Evolutionary conservation across 2,797 vertebrate species (phyloP), one percentile per base, ranked within the genome.

Genomic region (Valencia hispanica): DNA sequence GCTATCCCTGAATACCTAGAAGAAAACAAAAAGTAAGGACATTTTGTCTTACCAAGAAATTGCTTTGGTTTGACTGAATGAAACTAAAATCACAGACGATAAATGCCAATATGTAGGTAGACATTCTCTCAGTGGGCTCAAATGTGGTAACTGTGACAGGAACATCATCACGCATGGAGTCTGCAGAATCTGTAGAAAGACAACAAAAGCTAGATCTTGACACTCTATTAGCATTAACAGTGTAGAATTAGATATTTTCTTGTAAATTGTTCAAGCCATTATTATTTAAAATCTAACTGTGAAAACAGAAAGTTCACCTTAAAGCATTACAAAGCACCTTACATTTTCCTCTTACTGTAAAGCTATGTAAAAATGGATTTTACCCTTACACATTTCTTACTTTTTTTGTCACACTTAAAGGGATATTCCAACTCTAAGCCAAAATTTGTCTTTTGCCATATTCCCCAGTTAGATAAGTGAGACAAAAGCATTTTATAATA

Each of bases 101-200:
- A 72, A 97, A 98, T 7, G 97, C 98, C 92, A 99, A 84, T 55
- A 99, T 91, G 85, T 99, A 99, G 0, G 97, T 97, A 66, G 97
- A 98, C 98, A 99, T 99, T 72, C 11, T 95, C 59, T 91, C 79
- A 0, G 97, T 98, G 70, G 94, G 90, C 0, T 94, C 0, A 43
- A 97, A 99, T 12, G 71, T 77, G 0, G 96, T 97, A 72, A 87
- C 0, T 0, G 0, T 91, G 93, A 97, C 96, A 0, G 0, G 0
- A 14, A 25, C 0, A 0, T 66, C 79, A 0, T 78, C 8, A 0
- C 92, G 74, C 8, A 5, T 0, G 5, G 30, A 1, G 39, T 72
- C 12, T 3, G 0, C 0, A 2, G 15, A 70, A 0, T 0, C 96
- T 97, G 84, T 0, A 61, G 18, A 83, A 48, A 45, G 65, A 82